Evolutionary conservation across 2,888 invertebrate species (phyloP), one percentile per base, ranked within the genome.

Genomic region (Syrista parreyssii): DNA sequence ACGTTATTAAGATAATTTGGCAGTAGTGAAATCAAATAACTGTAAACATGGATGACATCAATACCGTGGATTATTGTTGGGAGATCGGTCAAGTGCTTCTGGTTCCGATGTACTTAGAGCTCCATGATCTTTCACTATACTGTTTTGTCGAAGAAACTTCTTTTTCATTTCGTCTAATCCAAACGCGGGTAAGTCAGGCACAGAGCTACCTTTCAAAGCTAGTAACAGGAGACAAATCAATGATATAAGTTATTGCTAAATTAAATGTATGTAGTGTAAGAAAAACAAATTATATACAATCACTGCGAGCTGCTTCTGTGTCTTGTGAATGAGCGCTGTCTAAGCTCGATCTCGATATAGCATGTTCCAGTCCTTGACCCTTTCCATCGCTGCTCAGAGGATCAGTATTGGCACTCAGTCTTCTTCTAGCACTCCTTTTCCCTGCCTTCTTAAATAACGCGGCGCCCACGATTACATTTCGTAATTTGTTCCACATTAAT

Each of bases 401-500:
- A 85, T 93, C 93, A 15, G 92, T 92, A 34, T 92, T 92, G 12
- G 92, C 91, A 68, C 92, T 92, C 75, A 92, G 88, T 82, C 93
- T 92, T 82, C 93, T 92, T 69, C 93, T 92, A 30, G 93, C 93
- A 83, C 93, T 93, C 79, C 93, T 92, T 82, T 92, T 94, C 1
- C 96, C 96, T 12, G 97, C 97, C 83, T 95, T 94, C 15, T 96
- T 95, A 90, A 99, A 98, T 87, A 97, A 94, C 6, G 98, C 97
- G 0, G 98, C 97, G 0, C 98, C 98, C 82, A 97, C 93, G 32
- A 99, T 96, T 0, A 98, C 98, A 89, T 98, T 97, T 80, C 98
- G 95, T 32, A 99, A 93, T 91, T 98, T 98, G 90, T 96, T 97
- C 99, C 99, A 99, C 86, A 98, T 93, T 31, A 98, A 91, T 88